Evolutionary conservation across 2,113 vertebrate genomes (phyloP).

Genomic region (Cnemophilus loriae): DNA sequence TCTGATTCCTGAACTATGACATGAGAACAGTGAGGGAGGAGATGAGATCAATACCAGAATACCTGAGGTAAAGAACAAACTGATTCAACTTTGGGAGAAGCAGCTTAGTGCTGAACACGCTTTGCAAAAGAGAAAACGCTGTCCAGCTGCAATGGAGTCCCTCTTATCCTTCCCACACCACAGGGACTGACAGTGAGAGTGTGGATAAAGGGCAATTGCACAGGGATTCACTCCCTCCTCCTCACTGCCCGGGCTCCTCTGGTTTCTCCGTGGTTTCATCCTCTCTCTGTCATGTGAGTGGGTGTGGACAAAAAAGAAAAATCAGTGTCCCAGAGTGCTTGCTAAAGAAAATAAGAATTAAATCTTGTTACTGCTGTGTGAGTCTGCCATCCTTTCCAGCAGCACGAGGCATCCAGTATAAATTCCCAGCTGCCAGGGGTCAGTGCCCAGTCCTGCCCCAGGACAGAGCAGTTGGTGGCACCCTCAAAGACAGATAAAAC

Average conservation of each 20-base stretch:
- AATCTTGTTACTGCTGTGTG: not conserved
- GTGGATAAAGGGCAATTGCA: not conserved
- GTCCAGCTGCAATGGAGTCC: not conserved
- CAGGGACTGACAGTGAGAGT: not conserved
- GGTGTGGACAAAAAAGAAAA: not conserved
- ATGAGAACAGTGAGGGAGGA: not conserved
- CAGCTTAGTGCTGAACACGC: not conserved
- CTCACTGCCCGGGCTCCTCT: not conserved
- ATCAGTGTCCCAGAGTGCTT: not conserved
- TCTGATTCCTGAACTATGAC: not conserved
- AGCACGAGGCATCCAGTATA: not conserved
- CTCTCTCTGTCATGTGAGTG: not conserved
- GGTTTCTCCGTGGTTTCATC: not conserved
- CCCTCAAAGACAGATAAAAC: not conserved
- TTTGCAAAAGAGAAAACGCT: not conserved
- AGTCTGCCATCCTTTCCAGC: not conserved
- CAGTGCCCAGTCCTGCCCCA: not conserved
- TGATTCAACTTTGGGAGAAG: not conserved
- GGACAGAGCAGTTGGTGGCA: accelerated
- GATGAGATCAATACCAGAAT: not conserved
- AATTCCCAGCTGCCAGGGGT: not conserved
- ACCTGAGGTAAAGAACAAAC: not conserved
- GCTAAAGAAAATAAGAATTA: not conserved
- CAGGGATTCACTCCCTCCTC: not conserved
- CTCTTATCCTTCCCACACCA: not conserved